Evolutionary conservation across 2,888 invertebrate genomes (phyloP).

Genomic region (Acanthosepion lycidas): DNA sequence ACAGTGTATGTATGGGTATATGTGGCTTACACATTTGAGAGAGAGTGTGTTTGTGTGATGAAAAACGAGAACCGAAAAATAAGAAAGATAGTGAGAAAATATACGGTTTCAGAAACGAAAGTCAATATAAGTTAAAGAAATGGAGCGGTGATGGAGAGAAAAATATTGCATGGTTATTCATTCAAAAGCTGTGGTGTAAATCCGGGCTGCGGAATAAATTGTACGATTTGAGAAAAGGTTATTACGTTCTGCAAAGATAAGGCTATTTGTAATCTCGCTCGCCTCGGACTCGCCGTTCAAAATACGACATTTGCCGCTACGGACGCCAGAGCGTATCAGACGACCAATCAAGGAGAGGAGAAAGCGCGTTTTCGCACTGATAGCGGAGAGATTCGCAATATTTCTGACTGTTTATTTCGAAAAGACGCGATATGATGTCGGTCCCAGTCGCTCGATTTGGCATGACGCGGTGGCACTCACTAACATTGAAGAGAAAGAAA

Average conservation of each 20-base stretch:
- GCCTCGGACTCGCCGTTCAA: background rate
- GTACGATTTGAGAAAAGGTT: conserved; percentile 16
- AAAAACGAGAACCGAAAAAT: no score
- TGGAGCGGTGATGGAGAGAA: background rate
- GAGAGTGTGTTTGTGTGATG: no score
- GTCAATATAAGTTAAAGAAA: no score
- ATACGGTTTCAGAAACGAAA: no score
- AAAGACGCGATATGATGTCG: background rate
- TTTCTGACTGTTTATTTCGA: background rate
- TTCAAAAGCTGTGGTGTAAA: background rate
- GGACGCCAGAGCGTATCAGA: background rate
- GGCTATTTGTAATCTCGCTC: background rate
- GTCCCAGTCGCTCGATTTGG: background rate
- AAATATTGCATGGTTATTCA: conserved; percentile 33
- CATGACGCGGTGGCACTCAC: background rate
- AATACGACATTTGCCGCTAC: background rate
- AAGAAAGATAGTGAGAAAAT: no score
- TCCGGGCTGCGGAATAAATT: background rate
- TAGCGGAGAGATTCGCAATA: background rate
- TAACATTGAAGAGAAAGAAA: background rate
- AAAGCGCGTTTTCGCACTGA: background rate
- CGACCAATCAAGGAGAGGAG: background rate
- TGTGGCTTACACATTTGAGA: no score
- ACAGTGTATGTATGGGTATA: no score
- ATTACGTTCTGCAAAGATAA: conserved; percentile 3